Evolutionary conservation across 2,888 invertebrate genomes (phyloP), one percentile per base, ranked within the genome.

Genomic region (Dione vanillae): DNA sequence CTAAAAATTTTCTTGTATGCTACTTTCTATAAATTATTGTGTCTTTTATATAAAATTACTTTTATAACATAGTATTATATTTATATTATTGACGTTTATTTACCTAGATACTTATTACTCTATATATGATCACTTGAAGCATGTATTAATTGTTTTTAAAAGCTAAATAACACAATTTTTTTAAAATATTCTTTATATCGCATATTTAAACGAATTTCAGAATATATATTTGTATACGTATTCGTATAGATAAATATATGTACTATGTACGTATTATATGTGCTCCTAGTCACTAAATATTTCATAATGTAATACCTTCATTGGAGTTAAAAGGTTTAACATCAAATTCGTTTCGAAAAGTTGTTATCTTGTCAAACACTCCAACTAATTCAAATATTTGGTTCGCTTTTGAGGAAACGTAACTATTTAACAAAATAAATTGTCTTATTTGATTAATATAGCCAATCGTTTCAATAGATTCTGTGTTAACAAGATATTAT

Each of bases 281-380:
- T 12, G 16, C 8, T 47, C 47, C 9, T 16, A 16, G 47, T 47
- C 16, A 47, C 16, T 47, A 16, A 16, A 16, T 47, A 47, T 27
- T 27, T 3, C 2, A 27, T 27, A 27, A 47, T 16, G 47, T 1
- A 9, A 16, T 9, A 6, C 47, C 47, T 10, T 16, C 47, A 16
- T 47, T 16, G 47, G 16, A 16, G 47, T 47, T 47, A 16, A 16
- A n/a, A 52, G 52, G 14, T 52, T 27, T 27, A 52, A 12, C 27
- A 27, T 27, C 20, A 47, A 47, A 16, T 35, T 27, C 14, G 27
- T 8, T 52, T 35, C 14, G 27, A 52, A 52, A 52, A 52, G 2
- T 51, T 51, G 51, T 52, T 52, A 52, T 14, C 14, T 52, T 27
- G 27, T 8, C 27, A 27, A 52, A 52, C 52, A 52, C 52, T 52